Conservation (phyloP, 2,888 invertebrate species). For the Morinoia aosen region DNA sequence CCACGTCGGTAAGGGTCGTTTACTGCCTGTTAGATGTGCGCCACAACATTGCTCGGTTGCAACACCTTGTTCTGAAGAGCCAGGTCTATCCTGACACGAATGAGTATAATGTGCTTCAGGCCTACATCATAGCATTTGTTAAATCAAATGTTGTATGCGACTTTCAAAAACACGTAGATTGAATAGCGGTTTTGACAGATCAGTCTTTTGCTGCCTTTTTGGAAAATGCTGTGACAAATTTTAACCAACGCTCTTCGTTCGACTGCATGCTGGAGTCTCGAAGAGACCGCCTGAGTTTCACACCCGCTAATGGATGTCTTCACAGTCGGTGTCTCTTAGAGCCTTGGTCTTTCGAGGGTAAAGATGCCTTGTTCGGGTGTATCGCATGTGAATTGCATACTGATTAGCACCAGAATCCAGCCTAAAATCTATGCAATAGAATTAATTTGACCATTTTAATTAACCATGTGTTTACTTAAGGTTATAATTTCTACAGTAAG, state of each 20-base stretch:
- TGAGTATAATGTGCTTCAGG: neutral
- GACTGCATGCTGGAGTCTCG: neutral
- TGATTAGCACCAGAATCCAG: neutral
- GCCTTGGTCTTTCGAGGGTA: neutral
- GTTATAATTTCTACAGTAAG: neutral
- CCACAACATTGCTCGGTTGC: neutral
- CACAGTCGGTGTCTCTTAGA: neutral
- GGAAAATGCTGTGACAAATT: neutral
- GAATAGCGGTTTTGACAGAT: neutral
- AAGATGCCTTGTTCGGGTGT: neutral
- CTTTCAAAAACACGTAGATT: neutral
- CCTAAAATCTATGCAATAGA: neutral
- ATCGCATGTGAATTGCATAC: neutral
- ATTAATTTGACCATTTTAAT: neutral
- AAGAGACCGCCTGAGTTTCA: neutral
- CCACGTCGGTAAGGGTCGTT: neutral
- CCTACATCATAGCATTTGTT: neutral
- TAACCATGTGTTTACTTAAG: neutral
- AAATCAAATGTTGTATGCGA: neutral
- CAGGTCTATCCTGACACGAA: neutral
- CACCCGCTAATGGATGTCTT: neutral
- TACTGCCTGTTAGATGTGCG: neutral
- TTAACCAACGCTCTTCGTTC: neutral
- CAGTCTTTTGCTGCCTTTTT: neutral
- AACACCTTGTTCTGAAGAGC: neutral